phyloP scores from a whole-genome alignment of 2,797 vertebrate species.

The Mus caroli region DNA sequence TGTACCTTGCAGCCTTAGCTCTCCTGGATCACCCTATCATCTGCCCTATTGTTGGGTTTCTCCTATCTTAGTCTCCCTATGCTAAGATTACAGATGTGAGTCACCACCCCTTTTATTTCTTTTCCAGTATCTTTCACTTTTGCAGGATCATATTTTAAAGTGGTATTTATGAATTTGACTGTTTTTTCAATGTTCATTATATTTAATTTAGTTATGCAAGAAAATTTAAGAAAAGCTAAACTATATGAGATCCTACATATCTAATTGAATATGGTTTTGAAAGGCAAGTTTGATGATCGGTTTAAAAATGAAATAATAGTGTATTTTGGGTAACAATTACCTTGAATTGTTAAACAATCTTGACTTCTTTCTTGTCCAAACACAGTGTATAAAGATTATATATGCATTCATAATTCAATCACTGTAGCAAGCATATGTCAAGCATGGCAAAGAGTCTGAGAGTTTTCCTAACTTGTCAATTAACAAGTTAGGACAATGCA shows the following conservation, averaged over 20 bases:
- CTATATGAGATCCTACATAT: constrained; percentile 27
- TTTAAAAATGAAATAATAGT: constrained; percentile 39
- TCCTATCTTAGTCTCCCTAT: neutral
- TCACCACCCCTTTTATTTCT: too few species aligned
- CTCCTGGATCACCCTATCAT: neutral
- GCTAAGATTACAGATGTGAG: neutral
- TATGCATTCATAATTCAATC: constrained; percentile 19
- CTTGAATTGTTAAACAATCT: neutral
- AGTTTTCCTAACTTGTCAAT: constrained; percentile 31
- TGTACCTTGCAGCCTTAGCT: neutral
- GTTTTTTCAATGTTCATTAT: constrained; percentile 65
- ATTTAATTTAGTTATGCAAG: constrained; percentile 62
- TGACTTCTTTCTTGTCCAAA: constrained; percentile 19
- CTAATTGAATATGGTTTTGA: constrained; percentile 58
- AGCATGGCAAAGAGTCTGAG: neutral
- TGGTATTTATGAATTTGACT: constrained; percentile 41
- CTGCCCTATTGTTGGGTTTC: neutral
- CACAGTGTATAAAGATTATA: neutral
- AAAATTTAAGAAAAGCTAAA: constrained; percentile 63
- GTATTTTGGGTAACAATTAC: constrained; percentile 26
- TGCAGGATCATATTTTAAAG: constrained; percentile 34
- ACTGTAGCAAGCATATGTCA: neutral
- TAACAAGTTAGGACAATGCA: neutral
- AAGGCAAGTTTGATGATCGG: constrained; percentile 59
- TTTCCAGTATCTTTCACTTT: constrained; percentile 2